These are phyloP conservation scores for Oceanodroma tethys DNA, from an alignment of 2,113 vertebrate genomes.

Conservation along the genomic window DNA sequence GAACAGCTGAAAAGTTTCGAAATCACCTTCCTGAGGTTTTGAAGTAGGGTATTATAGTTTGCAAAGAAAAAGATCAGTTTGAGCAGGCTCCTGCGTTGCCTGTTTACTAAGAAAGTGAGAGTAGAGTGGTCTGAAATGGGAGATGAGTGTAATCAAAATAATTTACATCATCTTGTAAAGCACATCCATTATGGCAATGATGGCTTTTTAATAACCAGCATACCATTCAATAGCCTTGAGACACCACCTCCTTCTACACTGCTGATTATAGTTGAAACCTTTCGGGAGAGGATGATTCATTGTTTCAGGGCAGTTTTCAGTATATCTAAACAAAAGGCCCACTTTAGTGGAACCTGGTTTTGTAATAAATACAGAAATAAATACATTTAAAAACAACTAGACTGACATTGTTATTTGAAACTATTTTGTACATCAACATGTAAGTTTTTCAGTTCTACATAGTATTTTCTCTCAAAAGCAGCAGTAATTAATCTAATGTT, in stretches of 20 bases:
- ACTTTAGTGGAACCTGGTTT: neutral
- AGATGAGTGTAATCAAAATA: neutral
- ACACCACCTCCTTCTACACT: neutral
- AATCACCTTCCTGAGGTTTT: constrained; percentile 28
- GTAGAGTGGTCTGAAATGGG: neutral
- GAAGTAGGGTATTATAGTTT: neutral
- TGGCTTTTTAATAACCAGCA: neutral
- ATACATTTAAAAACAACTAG: accelerated
- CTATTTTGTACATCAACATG: neutral
- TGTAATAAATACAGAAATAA: neutral
- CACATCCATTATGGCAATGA: neutral
- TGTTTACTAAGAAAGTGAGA: constrained; percentile 6
- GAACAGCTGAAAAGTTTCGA: constrained; percentile 21
- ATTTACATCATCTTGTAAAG: neutral
- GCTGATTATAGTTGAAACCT: neutral
- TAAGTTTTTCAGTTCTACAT: neutral
- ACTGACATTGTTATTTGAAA: neutral
- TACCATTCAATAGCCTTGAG: neutral
- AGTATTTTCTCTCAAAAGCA: neutral
- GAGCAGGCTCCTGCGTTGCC: neutral
- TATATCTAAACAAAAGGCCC: neutral
- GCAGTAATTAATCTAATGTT: neutral
- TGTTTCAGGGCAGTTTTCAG: neutral
- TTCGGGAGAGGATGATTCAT: neutral
- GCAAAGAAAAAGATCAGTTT: neutral